These are phyloP conservation scores for Sebastolobus altivelis DNA, from an alignment of 2,797 vertebrate species.

Conservation along the genomic window DNA sequence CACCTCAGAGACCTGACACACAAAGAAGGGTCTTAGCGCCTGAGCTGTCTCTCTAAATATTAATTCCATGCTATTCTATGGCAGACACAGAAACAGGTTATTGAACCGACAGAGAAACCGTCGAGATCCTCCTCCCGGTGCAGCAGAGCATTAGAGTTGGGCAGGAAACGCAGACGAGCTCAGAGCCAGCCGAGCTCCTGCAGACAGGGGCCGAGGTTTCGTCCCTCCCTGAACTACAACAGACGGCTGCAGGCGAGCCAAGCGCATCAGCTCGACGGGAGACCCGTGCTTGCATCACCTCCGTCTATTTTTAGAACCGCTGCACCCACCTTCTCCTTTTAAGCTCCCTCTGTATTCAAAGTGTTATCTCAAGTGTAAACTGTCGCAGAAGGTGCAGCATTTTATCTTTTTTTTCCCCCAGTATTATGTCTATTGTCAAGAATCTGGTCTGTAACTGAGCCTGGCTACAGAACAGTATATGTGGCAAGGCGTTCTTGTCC, in stretches of 20 bases:
- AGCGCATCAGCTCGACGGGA: conserved; percentile 79
- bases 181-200: conserved; percentile 68
- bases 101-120: conserved; percentile 63
- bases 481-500: no score
- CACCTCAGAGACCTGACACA: conserved; percentile 64
- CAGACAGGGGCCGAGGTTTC: conserved; percentile 69
- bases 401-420: not conserved
- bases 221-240: conserved; percentile 77
- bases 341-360: conserved; percentile 36
- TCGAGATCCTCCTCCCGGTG: conserved; percentile 33
- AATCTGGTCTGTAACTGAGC: conserved; percentile 6
- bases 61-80: conserved; percentile 61
- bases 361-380: conserved; percentile 51
- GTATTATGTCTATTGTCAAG: not conserved
- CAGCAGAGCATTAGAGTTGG: conserved; percentile 38
- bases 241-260: conserved; percentile 79
- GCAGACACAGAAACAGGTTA: conserved; percentile 60
- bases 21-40: conserved; percentile 66
- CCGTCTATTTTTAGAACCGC: conserved; percentile 83
- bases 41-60: conserved; percentile 66
- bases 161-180: conserved; percentile 46
- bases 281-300: conserved; percentile 83
- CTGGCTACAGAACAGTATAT: not conserved
- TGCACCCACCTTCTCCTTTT: conserved; percentile 64
- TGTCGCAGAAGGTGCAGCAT: conserved; percentile 26